A percentile compares a stretch with the other conserved stretches of the same genome.
These are phyloP conservation scores for Pogoniulus pusillus DNA, from an alignment of 2,797 vertebrate genomes.

Conservation along the genomic window DNA sequence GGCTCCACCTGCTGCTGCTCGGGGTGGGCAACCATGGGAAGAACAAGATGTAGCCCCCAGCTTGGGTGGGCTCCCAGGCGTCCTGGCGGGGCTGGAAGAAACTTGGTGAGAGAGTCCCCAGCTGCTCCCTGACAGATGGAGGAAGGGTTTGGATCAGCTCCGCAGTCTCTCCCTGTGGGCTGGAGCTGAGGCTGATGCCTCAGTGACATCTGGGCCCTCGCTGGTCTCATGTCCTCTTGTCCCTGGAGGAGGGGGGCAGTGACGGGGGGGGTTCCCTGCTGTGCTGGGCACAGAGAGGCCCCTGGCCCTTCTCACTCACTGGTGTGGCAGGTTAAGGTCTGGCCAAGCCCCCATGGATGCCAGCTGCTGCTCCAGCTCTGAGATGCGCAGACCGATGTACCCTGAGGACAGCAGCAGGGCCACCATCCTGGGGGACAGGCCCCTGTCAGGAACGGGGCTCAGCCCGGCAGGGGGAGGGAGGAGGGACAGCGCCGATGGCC, in stretches of 20 bases:
- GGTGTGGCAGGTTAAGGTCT: constrained; percentile 24
- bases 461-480: background rate
- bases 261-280: background rate
- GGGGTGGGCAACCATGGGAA: fast-evolving
- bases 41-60: background rate
- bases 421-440: constrained; percentile 74
- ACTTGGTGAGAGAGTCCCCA: background rate
- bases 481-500: fast-evolving
- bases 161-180: fast-evolving
- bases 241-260: background rate
- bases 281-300: background rate
- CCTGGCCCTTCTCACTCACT: background rate
- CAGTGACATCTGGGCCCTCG: background rate
- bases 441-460: background rate
- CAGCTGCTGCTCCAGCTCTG: constrained; percentile 87
- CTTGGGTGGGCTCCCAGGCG: fast-evolving
- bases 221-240: background rate
- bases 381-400: constrained; percentile 87
- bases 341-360: constrained; percentile 76
- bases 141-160: background rate
- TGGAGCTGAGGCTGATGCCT: background rate
- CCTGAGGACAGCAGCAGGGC: constrained; percentile 86
- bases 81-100: background rate
- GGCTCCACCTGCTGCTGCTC: background rate
- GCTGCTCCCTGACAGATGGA: fast-evolving